Evolutionary conservation across 2,888 invertebrate genomes (phyloP).

Genomic region (Hyles lineata): DNA sequence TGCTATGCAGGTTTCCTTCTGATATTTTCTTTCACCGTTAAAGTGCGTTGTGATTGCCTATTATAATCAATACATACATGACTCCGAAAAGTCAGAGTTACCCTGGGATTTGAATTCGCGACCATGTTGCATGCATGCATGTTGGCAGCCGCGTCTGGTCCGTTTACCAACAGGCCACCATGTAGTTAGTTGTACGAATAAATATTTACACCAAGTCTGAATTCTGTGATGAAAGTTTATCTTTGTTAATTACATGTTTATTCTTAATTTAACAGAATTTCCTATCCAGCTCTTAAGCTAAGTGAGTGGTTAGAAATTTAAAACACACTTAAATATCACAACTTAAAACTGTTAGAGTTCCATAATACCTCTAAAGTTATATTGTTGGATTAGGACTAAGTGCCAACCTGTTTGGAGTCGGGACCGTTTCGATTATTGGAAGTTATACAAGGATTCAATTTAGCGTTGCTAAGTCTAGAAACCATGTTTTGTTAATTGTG

Average conservation of each 20-base stretch:
- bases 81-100: no score
- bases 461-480: not conserved
- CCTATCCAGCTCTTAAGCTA: not conserved
- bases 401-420: conserved; percentile 28
- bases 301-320: conserved; percentile 16
- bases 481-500: not conserved
- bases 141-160: no score
- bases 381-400: conserved; percentile 37
- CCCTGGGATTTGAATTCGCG: no score
- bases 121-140: no score
- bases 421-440: conserved; percentile 13
- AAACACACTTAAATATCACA: conserved; percentile 21
- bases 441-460: conserved; percentile 30
- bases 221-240: not conserved
- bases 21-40: no score
- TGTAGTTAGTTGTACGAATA: no score
- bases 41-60: no score
- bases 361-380: conserved; percentile 45
- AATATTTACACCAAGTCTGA: not conserved
- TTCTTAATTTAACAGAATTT: not conserved
- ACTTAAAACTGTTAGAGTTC: conserved; percentile 40
- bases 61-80: no score
- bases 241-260: not conserved
- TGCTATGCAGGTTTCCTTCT: no score
- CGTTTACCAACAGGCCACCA: no score